Base-by-base conservation (phyloP, 1,140 invertebrate species). In the Drosophila ohnishii region DNA sequence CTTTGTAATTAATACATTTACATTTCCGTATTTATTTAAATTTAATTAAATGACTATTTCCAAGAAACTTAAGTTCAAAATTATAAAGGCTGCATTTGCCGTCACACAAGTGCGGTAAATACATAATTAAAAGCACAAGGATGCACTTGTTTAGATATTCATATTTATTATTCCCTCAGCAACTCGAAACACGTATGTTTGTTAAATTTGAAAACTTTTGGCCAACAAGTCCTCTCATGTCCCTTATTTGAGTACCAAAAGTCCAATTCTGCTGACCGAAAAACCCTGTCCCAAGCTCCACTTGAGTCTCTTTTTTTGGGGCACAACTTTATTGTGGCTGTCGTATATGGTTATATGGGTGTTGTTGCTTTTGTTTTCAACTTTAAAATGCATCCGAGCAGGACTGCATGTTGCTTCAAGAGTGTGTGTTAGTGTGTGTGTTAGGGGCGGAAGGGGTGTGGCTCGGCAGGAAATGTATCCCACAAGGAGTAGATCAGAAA, bases 341-440 rank as follows among this genome's bases (percentile, higher is more conserved):
- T 35, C 50, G 50, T 56, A 45, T 32, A 45, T 32, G 48, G 70
- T 72, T 55, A 37, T 51, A 61, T 72, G 67, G 67, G 34, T 28
- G 16, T 58, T 58, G 34, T 51, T 71, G 69, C 47, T 35, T 39
- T 80, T 83, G 66, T 65, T 77, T 37, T 56, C 73, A 78, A 82
- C 78, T 86, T 85, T 85, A 86, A 86, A 86, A 60, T 78, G 74
- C 81, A 85, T 60, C 69, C 57, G 45, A 81, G 78, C 78, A 64
- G 56, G 65, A 53, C 47, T 59, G 30, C 58, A 64, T 50, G 48
- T 64, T 51, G 69, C 7, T 48, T 25, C 30, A 44, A 58, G 2
- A 9, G 47, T 19, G 16, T 11, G 44, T 32, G 37, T 35, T 22
- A 1, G 10, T 16, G 56, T 30, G 7, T 28, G 25, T 32, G n/a